Base-by-base conservation (phyloP, 1,140 invertebrate species). In the Anadara kagoshimensis region DNA sequence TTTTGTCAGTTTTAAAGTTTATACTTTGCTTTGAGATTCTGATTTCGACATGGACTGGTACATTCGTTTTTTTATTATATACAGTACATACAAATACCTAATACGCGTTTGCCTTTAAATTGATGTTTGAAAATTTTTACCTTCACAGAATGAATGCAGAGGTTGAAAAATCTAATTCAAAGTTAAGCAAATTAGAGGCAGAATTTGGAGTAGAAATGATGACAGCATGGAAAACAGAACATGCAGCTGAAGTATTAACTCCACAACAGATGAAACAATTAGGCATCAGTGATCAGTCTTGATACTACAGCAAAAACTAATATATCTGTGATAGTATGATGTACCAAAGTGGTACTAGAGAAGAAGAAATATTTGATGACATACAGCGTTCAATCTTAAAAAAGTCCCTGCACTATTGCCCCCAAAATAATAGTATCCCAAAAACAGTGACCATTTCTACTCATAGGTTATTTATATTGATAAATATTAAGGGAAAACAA, bases 101-200 rank as follows among this genome's bases (percentile, higher is more conserved):
- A 43, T 41, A 22, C 1, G 26, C 11, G 12, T 11, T 10, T 22
- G 45, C 5, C 68, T 45, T 18, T 3, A 14, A 24, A 24, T 29
- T 24, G 20, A 49, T 58, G 5, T 20, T 16, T 49, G 51, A 14
- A 29, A 10, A 22, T 20, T n/a, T 51, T 7, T 41, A 53, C 26
- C 18, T 22, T 75, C 76, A 44, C 67, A 87, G 85, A 71, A 86
- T 86, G 85, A 86, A 81, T 71, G 73, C 58, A 43, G 85, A 86
- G 70, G 80, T 83, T 10, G 70, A 72, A 7, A 87, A 86, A 66
- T 84, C 84, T n/a, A 70, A 85, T 41, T 64, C 70, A 22, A 88
- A 87, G 58, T 75, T 76, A n/a, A 75, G 77, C 11, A 78, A 77
- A 43, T 62, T 87, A 20, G 71, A 83, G 54, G 71, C 68, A 14